Evolutionary conservation across 2,113 vertebrate genomes (phyloP), one percentile per base, ranked within the genome.

Genomic region (Bufo gargarizans): DNA sequence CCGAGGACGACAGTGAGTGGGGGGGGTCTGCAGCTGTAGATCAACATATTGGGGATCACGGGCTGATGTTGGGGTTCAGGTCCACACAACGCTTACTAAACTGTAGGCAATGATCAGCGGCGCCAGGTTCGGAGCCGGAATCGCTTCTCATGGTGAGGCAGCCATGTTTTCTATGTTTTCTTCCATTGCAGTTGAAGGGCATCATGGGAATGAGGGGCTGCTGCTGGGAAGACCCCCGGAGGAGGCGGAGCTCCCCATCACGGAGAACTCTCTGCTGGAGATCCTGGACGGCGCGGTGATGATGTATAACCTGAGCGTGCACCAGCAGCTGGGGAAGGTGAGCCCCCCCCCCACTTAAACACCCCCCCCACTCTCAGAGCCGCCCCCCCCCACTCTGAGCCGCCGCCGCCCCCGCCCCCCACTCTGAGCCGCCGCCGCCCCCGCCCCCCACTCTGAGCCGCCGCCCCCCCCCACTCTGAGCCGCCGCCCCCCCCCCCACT

Each of bases 251-350:
- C 96, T 97, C 90, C 96, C 95, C 55, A 96, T 99, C 87, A 95
- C 97, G 0, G 97, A 99, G 91, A 99, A 98, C 93, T 99, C 98
- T 0, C 94, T 99, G 85, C 91, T 99, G 93, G 98, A 99, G 92
- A 94, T 99, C 33, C 92, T 98, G 33, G 98, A 99, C 13, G 98
- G 98, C 0, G 95, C 97, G 45, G 92, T 99, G 93, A 99, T 99
- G 97, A 99, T 99, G 97, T 99, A 99, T 91, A 99, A 97, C 91
- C 95, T 99, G 90, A 99, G 98, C 4, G 98, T 99, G 4, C 98
- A 99, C 91, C 98, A 99, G 94, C 98, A 99, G 92, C 96, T 99
- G 89, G 98, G 97, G 50, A 99, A 99, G 97, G 98, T 99, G 90
- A 53, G 53, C 53, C 53, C 5, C 53, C 5, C 53, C 3, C 7